A percentile compares a stretch with the other conserved stretches of the same genome.
phyloP scores from a whole-genome alignment of 37 sponge, comb jelly and placozoan genomes.

The Beroe forskalii region DNA sequence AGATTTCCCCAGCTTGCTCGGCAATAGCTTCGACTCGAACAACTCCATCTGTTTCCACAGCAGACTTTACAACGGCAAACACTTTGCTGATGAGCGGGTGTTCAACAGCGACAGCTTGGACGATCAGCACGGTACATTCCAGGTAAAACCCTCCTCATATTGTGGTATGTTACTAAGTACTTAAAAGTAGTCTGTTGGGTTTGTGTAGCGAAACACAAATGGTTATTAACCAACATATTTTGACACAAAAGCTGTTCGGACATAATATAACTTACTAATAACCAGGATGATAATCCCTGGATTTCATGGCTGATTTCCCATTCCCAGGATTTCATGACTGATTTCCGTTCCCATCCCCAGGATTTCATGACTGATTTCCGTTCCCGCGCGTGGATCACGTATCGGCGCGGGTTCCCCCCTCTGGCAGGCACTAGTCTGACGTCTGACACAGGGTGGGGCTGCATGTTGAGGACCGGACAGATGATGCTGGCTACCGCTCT shows the following conservation, averaged over 20 bases:
- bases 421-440: conserved; percentile 75
- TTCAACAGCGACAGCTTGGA: conserved; percentile 6
- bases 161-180: no score
- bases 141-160: no score
- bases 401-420: conserved; percentile 77
- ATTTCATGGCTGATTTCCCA: no score
- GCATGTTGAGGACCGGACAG: conserved; percentile 97
- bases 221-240: no score
- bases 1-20: conserved; percentile 22
- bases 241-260: no score
- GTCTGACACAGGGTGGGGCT: conserved; percentile 98
- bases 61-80: conserved; percentile 3
- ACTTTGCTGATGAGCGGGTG: background rate
- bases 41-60: conserved; percentile 48
- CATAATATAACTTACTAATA: no score
- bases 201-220: no score
- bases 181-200: no score
- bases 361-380: conserved; percentile 65
- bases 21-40: conserved; percentile 27
- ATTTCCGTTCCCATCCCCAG: background rate
- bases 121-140: background rate
- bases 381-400: conserved; percentile 70
- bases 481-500: conserved; percentile 96
- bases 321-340: no score
- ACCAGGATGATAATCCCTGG: no score